These are phyloP conservation scores for Cherax destructor DNA, from an alignment of 1,140 invertebrate genomes.

Conservation along the genomic window DNA sequence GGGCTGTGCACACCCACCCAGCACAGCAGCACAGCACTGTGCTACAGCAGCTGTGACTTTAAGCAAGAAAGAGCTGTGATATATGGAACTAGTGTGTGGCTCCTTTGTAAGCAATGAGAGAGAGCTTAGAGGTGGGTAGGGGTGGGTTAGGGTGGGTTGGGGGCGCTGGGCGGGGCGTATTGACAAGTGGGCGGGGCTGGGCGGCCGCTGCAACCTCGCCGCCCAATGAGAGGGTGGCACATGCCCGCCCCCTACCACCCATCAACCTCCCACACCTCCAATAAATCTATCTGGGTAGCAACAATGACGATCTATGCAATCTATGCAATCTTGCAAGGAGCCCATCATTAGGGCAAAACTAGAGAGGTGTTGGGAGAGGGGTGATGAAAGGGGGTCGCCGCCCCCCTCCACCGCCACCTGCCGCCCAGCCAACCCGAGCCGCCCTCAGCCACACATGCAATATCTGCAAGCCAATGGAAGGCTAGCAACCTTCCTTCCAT, in stretches of 20 bases:
- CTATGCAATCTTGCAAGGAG: background rate
- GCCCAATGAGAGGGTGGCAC: background rate
- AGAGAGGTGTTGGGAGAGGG: no score
- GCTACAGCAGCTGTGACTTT: background rate
- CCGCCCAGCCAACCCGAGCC: background rate
- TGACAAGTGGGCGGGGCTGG: constrained; percentile 44
- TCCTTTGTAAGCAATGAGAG: constrained; percentile 35
- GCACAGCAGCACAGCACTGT: background rate
- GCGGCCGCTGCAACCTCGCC: background rate
- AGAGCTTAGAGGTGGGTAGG: background rate
- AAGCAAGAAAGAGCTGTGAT: constrained; percentile 29
- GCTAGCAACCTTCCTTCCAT: background rate
- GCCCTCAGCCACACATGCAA: no score
- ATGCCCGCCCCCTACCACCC: background rate
- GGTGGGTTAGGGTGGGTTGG: background rate
- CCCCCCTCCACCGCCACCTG: background rate
- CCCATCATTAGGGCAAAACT: background rate
- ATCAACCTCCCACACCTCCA: background rate
- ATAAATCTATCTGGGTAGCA: background rate
- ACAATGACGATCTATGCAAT: no score
- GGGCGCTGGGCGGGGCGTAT: constrained; percentile 28
- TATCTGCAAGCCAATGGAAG: background rate
- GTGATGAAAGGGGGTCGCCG: no score
- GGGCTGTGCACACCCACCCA: no score
- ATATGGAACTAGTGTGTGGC: background rate